Evolutionary conservation across 2,113 vertebrate genomes (phyloP), one percentile per base, ranked within the genome.

Genomic region (Corynorhinus townsendii): DNA sequence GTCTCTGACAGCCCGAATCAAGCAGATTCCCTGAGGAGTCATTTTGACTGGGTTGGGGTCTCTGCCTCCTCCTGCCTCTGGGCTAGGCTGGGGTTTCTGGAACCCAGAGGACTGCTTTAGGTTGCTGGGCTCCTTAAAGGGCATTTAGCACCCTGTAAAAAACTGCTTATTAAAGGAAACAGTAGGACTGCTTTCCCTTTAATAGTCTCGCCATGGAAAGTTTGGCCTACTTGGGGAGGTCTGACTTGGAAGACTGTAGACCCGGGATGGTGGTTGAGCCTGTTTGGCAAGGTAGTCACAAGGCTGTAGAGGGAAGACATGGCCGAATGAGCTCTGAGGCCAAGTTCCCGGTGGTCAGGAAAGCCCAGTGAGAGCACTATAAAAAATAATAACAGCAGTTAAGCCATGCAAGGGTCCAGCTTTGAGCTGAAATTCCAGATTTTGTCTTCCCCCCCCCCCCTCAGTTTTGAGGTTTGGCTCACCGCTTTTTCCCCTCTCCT

Each of bases 381-480:
- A 81, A 95, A 94, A 94, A 68, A 90, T 86, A 95, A 95, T 91
- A 86, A 91, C 73, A 75, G 96, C 62, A 93, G 54, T 92, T 86
- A 94, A 92, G 40, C 75, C 77, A 59, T 49, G 92, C 81, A 82
- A 38, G 56, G 77, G 86, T 79, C 86, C 68, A 71, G 54, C 89
- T 93, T 92, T 54, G 77, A 77, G 81, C 30, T 85, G 80, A 93
- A 97, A 96, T 93, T 90, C 59, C 92, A 94, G 81, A 88, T 88
- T 96, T 93, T 90, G 40, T 62, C 19, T 11, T 16, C n/a, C 11
- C 62, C 1, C 0, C 11, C 0, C 4, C 15, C 0, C 3, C 12
- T 54, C 38, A 73, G 82, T 95, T 82, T 90, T 79, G 94, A 97
- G 94, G 97, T 92, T 96, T 96, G 94, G 96, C 92, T 92, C 77